phyloP scores from a whole-genome alignment of 2,113 vertebrate species.

The Morone chrysops region DNA sequence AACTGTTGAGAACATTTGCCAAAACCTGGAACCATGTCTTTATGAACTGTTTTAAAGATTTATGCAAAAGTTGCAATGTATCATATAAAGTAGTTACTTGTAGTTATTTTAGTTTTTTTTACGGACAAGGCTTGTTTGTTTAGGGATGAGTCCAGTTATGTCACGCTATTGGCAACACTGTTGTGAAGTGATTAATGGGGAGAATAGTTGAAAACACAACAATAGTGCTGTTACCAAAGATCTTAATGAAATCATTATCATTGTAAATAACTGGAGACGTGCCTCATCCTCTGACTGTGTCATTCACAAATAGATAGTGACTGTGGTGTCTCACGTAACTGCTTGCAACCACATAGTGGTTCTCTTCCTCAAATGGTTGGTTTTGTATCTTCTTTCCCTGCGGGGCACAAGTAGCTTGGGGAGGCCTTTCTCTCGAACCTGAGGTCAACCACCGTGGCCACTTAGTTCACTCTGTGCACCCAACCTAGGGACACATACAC shows the following conservation, averaged over 20 bases:
- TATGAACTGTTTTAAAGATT: too few species aligned
- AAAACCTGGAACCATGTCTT: background rate
- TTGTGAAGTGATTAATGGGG: constrained; percentile 16
- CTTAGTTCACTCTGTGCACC: constrained; percentile 36
- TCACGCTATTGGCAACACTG: constrained; percentile 20
- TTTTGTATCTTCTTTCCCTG: constrained; percentile 33
- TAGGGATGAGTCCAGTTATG: constrained; percentile 1
- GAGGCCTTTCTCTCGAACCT: constrained; percentile 47
- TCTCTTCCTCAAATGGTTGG: constrained; percentile 23
- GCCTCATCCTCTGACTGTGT: constrained; percentile 11
- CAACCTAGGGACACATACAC: constrained; percentile 35
- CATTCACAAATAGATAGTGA: constrained; percentile 4
- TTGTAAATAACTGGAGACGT: background rate
- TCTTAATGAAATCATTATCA: constrained; percentile 16
- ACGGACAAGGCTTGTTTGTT: background rate
- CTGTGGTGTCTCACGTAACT: constrained; percentile 27
- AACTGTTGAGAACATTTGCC: background rate
- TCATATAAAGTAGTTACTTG: background rate
- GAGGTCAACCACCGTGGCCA: constrained; percentile 69
- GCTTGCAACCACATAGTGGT: constrained; percentile 32
- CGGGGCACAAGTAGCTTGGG: constrained; percentile 6
- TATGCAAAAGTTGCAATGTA: background rate
- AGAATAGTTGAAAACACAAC: constrained; percentile 4
- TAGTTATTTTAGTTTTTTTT: background rate
- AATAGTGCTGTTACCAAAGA: background rate